Conservation (phyloP, 2,888 invertebrate species). For the Caenorhabditis zanzibari region DNA sequence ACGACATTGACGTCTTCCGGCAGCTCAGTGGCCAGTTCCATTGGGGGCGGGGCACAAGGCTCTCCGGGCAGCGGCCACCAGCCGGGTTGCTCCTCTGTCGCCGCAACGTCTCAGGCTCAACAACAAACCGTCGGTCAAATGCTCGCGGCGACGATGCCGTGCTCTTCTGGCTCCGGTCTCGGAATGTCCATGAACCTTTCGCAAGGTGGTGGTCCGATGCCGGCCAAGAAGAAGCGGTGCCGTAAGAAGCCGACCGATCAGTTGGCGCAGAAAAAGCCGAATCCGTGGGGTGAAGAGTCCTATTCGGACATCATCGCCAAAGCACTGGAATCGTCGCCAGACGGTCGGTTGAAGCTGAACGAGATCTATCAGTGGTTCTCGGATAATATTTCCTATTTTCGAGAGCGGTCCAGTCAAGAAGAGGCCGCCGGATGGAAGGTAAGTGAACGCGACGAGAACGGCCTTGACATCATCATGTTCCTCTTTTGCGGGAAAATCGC, state of each 20-base stretch:
- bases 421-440: constrained; percentile 99
- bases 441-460: no score
- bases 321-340: constrained; percentile 95
- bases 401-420: constrained; percentile 99
- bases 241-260: constrained; percentile 81
- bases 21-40: constrained; percentile 57
- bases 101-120: constrained; percentile 6
- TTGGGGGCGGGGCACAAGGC: constrained; percentile 58
- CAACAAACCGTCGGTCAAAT: constrained; percentile 65
- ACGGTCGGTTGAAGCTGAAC: constrained; percentile 95
- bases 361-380: constrained; percentile 99
- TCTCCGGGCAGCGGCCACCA: constrained; percentile 28
- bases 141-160: constrained; percentile 52
- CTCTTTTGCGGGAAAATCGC: background rate
- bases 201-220: constrained; percentile 47
- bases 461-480: constrained; percentile 49
- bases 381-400: constrained; percentile 98
- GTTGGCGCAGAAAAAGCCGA: constrained; percentile 90
- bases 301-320: constrained; percentile 99
- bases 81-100: constrained; percentile 56
- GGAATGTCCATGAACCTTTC: constrained; percentile 53
- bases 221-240: constrained; percentile 78
- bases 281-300: constrained; percentile 97
- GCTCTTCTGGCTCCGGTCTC: constrained; percentile 64
- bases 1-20: constrained; percentile 55